Evolutionary conservation across 2,113 vertebrate species (phyloP).

Genomic region (Odontophorus gujanensis): DNA sequence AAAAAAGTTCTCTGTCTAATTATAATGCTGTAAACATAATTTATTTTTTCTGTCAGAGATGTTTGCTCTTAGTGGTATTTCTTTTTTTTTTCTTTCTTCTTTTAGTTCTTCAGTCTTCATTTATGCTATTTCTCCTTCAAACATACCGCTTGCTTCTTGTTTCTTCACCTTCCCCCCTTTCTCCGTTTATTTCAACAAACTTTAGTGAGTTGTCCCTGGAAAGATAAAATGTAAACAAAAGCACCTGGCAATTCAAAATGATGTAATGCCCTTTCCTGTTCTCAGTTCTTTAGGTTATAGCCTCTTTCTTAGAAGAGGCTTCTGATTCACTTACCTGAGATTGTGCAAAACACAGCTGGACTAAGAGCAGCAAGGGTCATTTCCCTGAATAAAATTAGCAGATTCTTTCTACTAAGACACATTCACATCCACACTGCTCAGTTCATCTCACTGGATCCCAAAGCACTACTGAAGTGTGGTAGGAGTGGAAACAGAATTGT

Average conservation of each 20-base stretch:
- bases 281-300: conserved; percentile 21
- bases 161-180: background rate
- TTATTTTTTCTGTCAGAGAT: background rate
- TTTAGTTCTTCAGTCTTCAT: conserved; percentile 20
- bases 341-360: conserved; percentile 36
- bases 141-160: background rate
- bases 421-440: background rate
- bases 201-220: background rate
- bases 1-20: background rate
- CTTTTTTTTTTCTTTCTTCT: background rate
- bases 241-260: background rate
- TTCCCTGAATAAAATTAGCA: conserved; percentile 59
- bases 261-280: background rate
- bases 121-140: conserved; percentile 49
- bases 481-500: background rate
- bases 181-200: background rate
- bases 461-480: background rate
- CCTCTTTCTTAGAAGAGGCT: conserved; percentile 18
- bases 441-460: conserved; percentile 21
- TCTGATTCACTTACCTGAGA: conserved; percentile 49
- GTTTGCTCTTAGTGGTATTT: background rate
- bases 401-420: background rate
- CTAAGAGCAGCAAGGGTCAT: conserved; percentile 35
- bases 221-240: conserved; percentile 13
- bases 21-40: background rate